These are phyloP conservation scores for Sinohyriopsis cumingii DNA, from an alignment of 2,888 invertebrate genomes.

Conservation along the genomic window DNA sequence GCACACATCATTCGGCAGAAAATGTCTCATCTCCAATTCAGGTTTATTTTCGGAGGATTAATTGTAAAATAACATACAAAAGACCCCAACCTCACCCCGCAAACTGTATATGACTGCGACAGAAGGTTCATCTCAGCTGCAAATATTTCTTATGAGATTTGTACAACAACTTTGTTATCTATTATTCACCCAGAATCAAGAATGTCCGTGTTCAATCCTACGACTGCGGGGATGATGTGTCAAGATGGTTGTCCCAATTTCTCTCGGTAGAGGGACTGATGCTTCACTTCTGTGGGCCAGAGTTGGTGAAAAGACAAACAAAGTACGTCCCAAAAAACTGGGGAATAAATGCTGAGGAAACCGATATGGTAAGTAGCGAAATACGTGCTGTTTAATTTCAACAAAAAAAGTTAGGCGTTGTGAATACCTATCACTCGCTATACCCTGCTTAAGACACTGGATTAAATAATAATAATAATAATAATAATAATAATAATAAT, in stretches of 20 bases:
- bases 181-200: conserved; percentile 39
- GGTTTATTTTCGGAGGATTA: too few species aligned
- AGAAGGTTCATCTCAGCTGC: too few species aligned
- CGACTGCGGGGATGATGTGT: conserved; percentile 61
- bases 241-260: conserved; percentile 54
- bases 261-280: conserved; percentile 43
- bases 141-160: too few species aligned
- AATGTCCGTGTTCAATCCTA: conserved; percentile 44
- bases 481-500: too few species aligned
- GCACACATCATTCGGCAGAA: too few species aligned
- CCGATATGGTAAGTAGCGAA: conserved; percentile 34
- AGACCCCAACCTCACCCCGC: too few species aligned
- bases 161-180: background rate
- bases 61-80: too few species aligned
- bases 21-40: too few species aligned
- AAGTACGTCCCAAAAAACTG: conserved; percentile 47
- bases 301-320: conserved; percentile 47
- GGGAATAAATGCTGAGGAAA: conserved; percentile 41
- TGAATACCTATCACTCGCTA: too few species aligned
- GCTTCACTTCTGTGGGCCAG: conserved; percentile 49
- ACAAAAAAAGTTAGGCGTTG: too few species aligned
- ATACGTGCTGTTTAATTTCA: background rate
- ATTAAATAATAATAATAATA: background rate
- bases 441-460: too few species aligned
- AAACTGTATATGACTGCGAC: too few species aligned